Base-by-base conservation (phyloP, 2,888 invertebrate species). In the Halictus quadricinctus region DNA sequence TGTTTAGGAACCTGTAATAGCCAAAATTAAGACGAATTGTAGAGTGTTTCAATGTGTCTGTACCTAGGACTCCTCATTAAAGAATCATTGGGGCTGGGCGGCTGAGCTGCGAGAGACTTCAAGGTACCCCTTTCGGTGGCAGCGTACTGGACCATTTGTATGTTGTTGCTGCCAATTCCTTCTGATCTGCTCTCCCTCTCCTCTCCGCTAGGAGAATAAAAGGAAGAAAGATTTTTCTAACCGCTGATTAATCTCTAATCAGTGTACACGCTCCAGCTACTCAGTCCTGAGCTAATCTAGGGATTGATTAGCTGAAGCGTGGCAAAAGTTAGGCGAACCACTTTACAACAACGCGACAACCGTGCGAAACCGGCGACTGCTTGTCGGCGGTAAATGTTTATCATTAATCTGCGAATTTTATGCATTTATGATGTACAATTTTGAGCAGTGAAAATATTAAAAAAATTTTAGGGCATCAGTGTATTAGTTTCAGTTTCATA, bases 61-160 rank as follows among this genome's bases (percentile, higher is more conserved):
- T n/a, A 94, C 94, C 94, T 93, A 46, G 94, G 93, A 83, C 93
- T 94, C 72, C 90, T 92, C 18, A 90, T 86, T 77, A 93, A 88
- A 50, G 93, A 93, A 77, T 94, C 92, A 79, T 86, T 93, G 13
- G 93, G 93, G 72, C 93, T 93, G 54, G 93, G 88, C 87, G 92
- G 95, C 94, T 79, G 96, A 92, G 92, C 95, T 72, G 96, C 96
- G 15, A 96, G 93, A 79, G 96, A 96, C 86, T 96, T 95, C 21
- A 96, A 93, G 12, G 96, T 96, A 75, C 96, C 96, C 41, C 96
- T 95, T 12, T 96, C 96, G 83, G 96, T 95, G 84, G 96, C 95
- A 25, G 96, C 96, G 91, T 96, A 96, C 91, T 96, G 96, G 7
- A 96, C 96, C 95, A 96, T 96, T 94, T 96, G 96, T 50, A 96